Base-by-base conservation (phyloP, 2,888 invertebrate species). In the Neria commutata region DNA sequence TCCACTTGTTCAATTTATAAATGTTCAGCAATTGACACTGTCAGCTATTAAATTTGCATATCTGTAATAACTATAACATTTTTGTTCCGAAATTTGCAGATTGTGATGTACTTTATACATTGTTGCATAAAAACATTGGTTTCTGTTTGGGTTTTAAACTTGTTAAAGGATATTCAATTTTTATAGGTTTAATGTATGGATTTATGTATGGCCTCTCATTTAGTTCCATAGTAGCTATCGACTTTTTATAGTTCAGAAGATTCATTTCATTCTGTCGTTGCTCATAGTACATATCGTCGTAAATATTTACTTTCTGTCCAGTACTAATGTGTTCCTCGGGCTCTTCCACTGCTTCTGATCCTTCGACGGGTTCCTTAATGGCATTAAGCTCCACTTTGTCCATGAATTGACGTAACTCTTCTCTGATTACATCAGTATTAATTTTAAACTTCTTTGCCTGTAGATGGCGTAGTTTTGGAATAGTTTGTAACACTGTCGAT, bases 171-270 rank as follows among this genome's bases (percentile, higher is more conserved):
- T n/a, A n/a, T 8, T 24, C 46, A 1, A 46, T 37, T 50, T 49
- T 21, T 4, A 50, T 25, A 3, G 67, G 67, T 53, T 57, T 63
- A 6, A 66, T 60, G 10, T 53, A 52, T 1, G 65, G 64, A 62
- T 60, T 65, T 1, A 64, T 45, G 50, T 34, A 5, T n/a, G 67
- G 58, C 10, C 64, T 62, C 24, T 60, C 50, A 52, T 70, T 72
- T 14, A 72, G 60, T n/a, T 60, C 58, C 14, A 70, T 29, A 2
- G 66, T 60, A 37, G 57, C 55, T 17, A 62, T 51, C 0, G 71
- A 72, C 58, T 70, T 70, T 56, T 68, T 70, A 50, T 70, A 69
- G 53, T 63, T 61, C 46, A 68, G 53, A n/a, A 66, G 48, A 62
- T 72, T 72, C 45, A 66, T 50, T n/a, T 42, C 46, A 47, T 63